phyloP scores from a whole-genome alignment of 2,113 vertebrate species.

The Trochalopteron elliotii region DNA sequence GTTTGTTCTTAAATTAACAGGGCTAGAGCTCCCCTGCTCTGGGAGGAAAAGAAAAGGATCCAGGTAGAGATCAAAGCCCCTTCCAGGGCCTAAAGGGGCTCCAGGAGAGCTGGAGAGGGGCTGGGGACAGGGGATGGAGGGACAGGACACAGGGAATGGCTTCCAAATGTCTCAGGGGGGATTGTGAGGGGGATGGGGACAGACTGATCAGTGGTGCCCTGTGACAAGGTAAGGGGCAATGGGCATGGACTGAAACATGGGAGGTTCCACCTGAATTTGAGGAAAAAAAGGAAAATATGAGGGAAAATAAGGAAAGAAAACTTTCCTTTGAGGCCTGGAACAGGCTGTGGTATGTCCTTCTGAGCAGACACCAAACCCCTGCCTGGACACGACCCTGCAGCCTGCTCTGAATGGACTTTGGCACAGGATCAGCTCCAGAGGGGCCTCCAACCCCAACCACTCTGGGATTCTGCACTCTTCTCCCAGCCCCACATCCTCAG shows the following conservation, averaged over 20 bases:
- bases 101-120: background rate
- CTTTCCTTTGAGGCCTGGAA: background rate
- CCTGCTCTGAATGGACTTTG: background rate
- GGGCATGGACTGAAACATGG: accelerated
- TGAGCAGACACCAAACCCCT: background rate
- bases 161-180: background rate
- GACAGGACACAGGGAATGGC: background rate
- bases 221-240: background rate
- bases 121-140: background rate
- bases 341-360: background rate
- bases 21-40: background rate
- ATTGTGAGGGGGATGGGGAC: background rate
- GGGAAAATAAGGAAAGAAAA: accelerated
- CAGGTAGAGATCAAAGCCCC: background rate
- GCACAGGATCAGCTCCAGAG: background rate
- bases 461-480: accelerated
- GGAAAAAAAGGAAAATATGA: background rate
- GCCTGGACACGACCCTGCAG: background rate
- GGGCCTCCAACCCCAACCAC: background rate
- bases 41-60: background rate
- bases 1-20: background rate
- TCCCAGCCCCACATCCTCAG: no score
- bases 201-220: background rate
- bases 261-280: background rate
- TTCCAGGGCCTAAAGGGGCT: accelerated